These are phyloP conservation scores for Bradypus variegatus DNA, from an alignment of 2,797 vertebrate species.

Conservation along the genomic window DNA sequence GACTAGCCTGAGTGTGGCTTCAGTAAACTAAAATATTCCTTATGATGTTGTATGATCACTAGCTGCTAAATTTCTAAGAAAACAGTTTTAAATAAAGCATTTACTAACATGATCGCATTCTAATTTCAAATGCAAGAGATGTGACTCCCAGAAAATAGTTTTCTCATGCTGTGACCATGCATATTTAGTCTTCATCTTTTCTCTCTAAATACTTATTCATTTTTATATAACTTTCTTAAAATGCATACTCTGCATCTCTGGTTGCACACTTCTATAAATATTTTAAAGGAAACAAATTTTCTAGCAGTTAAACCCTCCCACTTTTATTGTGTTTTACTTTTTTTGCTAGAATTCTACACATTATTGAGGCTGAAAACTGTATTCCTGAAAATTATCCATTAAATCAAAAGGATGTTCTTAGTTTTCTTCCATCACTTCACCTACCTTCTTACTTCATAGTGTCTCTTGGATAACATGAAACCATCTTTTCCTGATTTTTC, in stretches of 20 bases:
- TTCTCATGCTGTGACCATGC: not conserved
- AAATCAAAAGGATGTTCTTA: not conserved
- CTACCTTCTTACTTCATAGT: not conserved
- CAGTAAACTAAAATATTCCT: not conserved
- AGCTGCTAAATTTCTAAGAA: slow-evolving; percentile 4
- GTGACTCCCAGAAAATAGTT: not conserved
- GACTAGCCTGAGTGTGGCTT: not conserved
- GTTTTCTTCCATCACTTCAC: not conserved
- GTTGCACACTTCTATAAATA: not conserved
- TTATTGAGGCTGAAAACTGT: not conserved
- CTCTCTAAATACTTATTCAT: not conserved
- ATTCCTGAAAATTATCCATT: not conserved
- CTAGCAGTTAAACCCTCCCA: not conserved
- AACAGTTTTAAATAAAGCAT: not conserved
- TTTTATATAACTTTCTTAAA: slow-evolving; percentile 33
- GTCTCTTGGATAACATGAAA: not conserved
- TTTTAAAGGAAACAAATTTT: slow-evolving; percentile 11
- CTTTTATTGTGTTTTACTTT: not conserved
- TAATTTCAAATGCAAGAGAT: not conserved
- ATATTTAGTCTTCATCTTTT: not conserved
- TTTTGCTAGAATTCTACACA: not conserved
- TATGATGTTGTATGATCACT: not conserved
- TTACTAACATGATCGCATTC: not conserved
- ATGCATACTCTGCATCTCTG: not conserved
- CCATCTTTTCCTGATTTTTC: slow-evolving; percentile 9